Percentiles rank a stretch among this genome's conserved stretches.
Conservation (phyloP, 1,140 invertebrate genomes). For the Paralvinella palmiformis region DNA sequence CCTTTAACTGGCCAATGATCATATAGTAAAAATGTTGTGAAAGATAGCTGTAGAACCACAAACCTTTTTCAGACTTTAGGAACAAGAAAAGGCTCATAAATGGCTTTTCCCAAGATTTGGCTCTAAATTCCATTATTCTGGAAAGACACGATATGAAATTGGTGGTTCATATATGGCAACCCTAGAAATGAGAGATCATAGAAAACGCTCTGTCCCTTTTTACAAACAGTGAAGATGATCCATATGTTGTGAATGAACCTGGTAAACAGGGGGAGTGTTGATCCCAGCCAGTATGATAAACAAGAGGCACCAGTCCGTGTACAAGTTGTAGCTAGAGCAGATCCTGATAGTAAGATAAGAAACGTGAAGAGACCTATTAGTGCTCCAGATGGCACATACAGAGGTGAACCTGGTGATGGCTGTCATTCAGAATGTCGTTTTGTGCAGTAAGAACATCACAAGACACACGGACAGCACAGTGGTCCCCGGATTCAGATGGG, state of each 20-base stretch:
- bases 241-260: too few species aligned
- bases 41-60: conserved; percentile 99
- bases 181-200: conserved; percentile 14
- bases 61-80: conserved; percentile 96
- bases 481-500: too few species aligned
- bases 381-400: neutral
- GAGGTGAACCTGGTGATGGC: too few species aligned
- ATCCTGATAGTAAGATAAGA: neutral
- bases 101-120: conserved; percentile 75
- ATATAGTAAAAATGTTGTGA: conserved; percentile 94
- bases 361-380: neutral
- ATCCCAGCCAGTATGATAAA: neutral
- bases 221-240: conserved; percentile 9
- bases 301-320: neutral
- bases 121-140: conserved; percentile 90
- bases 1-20: conserved; percentile 90
- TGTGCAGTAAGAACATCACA: too few species aligned
- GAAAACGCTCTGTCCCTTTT: conserved; percentile 6
- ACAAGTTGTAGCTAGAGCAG: neutral
- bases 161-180: conserved; percentile 12
- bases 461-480: too few species aligned
- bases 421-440: too few species aligned
- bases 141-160: conserved; percentile 86
- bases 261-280: too few species aligned
- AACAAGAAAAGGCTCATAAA: conserved; percentile 76